Evolutionary conservation across 2,888 invertebrate species (phyloP).

Genomic region (Nomada ruficornis): DNA sequence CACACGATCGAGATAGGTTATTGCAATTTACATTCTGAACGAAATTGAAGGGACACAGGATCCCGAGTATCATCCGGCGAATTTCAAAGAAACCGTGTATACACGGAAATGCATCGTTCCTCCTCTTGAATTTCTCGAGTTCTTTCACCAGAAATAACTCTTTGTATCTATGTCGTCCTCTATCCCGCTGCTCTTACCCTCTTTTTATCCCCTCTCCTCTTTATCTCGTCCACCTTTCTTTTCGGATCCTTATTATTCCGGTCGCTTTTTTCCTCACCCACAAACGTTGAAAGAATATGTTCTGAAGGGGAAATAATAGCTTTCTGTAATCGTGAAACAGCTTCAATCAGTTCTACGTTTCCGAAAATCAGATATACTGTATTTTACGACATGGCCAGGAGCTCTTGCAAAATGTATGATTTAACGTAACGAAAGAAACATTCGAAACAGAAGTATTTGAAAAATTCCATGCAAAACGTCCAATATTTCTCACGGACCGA

Average conservation of each 20-base stretch:
- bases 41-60: constrained; percentile 29
- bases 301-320: constrained; percentile 39
- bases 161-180: constrained; percentile 52
- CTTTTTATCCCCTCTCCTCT: neutral
- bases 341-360: constrained; percentile 38
- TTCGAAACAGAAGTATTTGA: too few relatives aligned
- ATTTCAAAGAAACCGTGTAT: constrained; percentile 35
- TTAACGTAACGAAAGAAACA: neutral
- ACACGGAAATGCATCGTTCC: constrained; percentile 44
- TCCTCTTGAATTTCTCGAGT: constrained; percentile 42
- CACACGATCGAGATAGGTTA: constrained; percentile 1
- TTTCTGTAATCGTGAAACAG: constrained; percentile 29
- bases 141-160: constrained; percentile 56
- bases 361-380: constrained; percentile 33
- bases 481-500: neutral
- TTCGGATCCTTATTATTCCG: constrained; percentile 45
- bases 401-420: neutral
- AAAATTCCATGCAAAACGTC: neutral
- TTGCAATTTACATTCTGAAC: constrained; percentile 23
- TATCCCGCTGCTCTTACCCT: constrained; percentile 20
- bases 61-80: constrained; percentile 14
- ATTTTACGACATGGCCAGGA: constrained; percentile 30
- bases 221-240: constrained; percentile 14
- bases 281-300: constrained; percentile 33
- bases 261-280: neutral